Evolutionary conservation across 2,888 invertebrate species (phyloP).

Genomic region (Herminia tarsipennalis): DNA sequence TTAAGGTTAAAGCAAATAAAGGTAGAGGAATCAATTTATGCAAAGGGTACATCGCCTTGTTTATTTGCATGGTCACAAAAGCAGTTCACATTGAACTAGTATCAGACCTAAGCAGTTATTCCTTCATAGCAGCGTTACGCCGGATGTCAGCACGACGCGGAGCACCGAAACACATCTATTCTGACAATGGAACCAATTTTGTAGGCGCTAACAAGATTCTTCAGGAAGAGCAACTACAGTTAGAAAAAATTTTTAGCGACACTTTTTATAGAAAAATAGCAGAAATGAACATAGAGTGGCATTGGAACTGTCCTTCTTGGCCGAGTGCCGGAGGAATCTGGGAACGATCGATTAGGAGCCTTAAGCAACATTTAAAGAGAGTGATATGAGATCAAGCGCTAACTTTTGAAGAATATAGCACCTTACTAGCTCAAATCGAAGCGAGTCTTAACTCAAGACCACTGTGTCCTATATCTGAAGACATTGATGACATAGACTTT

Average conservation of each 20-base stretch:
- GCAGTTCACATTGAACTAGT: background rate
- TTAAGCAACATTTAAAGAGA: background rate
- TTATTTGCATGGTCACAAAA: background rate
- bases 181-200: background rate
- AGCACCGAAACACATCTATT: background rate
- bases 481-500: too few relatives aligned
- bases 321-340: background rate
- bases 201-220: background rate
- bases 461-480: background rate
- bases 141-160: background rate
- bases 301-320: background rate
- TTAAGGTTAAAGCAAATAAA: background rate
- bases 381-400: background rate
- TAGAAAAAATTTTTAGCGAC: background rate
- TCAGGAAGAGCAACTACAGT: too few relatives aligned
- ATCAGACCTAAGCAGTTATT: background rate
- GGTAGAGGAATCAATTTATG: background rate
- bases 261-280: background rate
- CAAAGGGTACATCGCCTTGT: background rate
- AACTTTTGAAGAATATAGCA: background rate
- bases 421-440: too few relatives aligned
- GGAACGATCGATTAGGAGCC: background rate
- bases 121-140: background rate
- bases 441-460: background rate
- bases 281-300: background rate